Conservation (phyloP, 2,888 invertebrate genomes). For the Psylliodes chrysocephalus region DNA sequence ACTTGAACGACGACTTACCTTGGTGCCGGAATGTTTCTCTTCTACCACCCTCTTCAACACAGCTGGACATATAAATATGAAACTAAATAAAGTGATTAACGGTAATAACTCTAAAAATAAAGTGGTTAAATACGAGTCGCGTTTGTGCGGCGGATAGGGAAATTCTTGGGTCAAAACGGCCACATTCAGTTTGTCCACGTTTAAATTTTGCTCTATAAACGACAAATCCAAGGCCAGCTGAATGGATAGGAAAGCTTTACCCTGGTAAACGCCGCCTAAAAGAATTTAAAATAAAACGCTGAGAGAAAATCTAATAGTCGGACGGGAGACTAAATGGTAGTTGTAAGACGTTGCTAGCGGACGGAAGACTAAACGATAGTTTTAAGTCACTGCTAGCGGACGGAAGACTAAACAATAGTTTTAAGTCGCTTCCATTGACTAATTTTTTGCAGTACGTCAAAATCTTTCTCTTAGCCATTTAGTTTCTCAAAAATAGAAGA, state of each 20-base stretch:
- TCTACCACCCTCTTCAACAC: conserved; percentile 69
- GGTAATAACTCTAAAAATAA: conserved; percentile 61
- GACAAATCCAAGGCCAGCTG: conserved; percentile 72
- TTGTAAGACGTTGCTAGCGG: too few species aligned
- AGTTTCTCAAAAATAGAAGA: too few species aligned
- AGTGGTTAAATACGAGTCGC: conserved; percentile 53
- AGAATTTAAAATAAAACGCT: background rate
- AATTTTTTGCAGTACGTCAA: too few species aligned
- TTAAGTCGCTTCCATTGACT: too few species aligned
- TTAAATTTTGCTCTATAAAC: conserved; percentile 62
- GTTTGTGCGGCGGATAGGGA: conserved; percentile 66
- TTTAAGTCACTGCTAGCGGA: too few species aligned
- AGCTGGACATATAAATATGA: conserved; percentile 67
- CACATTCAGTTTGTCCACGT: conserved; percentile 37
- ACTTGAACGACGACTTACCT: too few species aligned
- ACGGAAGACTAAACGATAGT: too few species aligned
- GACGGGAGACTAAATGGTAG: too few species aligned
- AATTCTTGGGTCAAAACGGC: conserved; percentile 67
- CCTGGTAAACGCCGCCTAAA: conserved; percentile 48
- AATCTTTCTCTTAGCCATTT: too few species aligned
- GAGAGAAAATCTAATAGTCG: too few species aligned
- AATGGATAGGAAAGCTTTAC: conserved; percentile 67
- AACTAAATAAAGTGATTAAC: conserved; percentile 63
- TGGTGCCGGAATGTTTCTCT: conserved; percentile 71
- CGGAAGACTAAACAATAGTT: too few species aligned